These are phyloP conservation scores for Caenorhabditis imperialis DNA, from an alignment of 2,888 invertebrate species.

Conservation along the genomic window DNA sequence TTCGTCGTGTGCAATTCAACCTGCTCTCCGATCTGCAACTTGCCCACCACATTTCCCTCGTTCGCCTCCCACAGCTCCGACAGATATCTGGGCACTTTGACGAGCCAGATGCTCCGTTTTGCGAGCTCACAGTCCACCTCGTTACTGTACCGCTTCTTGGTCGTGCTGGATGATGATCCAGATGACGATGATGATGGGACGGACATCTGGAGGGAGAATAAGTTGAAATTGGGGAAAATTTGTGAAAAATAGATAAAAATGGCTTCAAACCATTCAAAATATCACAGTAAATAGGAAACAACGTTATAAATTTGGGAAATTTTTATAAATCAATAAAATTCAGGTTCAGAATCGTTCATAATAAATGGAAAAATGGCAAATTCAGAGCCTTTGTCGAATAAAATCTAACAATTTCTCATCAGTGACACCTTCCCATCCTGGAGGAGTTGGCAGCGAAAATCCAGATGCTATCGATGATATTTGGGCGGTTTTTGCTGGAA, in stretches of 20 bases:
- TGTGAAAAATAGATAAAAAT: neutral
- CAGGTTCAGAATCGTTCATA: neutral
- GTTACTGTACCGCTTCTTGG: slow-evolving; percentile 26
- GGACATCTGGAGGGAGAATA: slow-evolving; percentile 7
- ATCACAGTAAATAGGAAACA: slow-evolving; percentile 2
- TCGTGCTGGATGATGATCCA: neutral
- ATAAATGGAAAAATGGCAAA: slow-evolving; percentile 2
- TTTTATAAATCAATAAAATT: neutral
- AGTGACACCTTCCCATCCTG: slow-evolving; percentile 58
- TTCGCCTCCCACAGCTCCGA: slow-evolving; percentile 70
- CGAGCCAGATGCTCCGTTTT: slow-evolving; percentile 74
- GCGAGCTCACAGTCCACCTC: slow-evolving; percentile 69
- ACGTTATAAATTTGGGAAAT: neutral
- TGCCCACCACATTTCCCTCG: slow-evolving; percentile 68
- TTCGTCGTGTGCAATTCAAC: slow-evolving; percentile 5
- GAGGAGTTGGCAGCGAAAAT: slow-evolving; percentile 56
- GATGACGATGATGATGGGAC: neutral
- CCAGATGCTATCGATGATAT: slow-evolving; percentile 58
- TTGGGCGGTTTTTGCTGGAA: slow-evolving; percentile 55
- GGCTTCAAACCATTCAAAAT: neutral
- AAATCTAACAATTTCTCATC: slow-evolving; percentile 55
- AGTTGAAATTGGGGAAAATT: neutral
- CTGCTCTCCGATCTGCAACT: slow-evolving; percentile 45
- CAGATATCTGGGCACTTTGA: slow-evolving; percentile 75
- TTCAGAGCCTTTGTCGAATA: slow-evolving; percentile 21